Evolutionary conservation across 2,797 vertebrate genomes (phyloP).

Genomic region (Corythornis leucogaster): DNA sequence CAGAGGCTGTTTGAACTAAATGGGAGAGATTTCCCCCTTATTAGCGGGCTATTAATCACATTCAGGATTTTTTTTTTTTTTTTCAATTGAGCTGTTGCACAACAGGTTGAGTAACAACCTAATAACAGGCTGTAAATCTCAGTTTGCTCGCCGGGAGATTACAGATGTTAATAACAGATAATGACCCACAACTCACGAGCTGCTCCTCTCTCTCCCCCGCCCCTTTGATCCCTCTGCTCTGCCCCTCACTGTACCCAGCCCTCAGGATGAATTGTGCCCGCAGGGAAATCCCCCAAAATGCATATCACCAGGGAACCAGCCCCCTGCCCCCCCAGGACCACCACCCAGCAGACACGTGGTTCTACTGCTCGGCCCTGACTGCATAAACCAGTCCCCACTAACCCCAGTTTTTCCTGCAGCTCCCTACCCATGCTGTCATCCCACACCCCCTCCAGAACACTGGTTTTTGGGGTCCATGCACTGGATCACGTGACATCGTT

Average conservation of each 20-base stretch:
- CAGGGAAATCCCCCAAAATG: background rate
- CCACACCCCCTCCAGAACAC: rapidly evolving
- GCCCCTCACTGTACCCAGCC: background rate
- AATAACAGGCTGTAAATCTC: slow-evolving; percentile 72
- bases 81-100: slow-evolving; percentile 57
- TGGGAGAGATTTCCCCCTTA: slow-evolving; percentile 67
- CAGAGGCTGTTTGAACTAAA: slow-evolving; percentile 47
- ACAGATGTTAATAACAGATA: slow-evolving; percentile 74
- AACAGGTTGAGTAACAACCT: slow-evolving; percentile 70
- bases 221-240: slow-evolving; percentile 53
- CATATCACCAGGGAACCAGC: background rate
- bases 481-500: rapidly evolving
- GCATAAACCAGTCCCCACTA: background rate
- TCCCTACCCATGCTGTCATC: background rate
- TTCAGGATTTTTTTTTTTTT: slow-evolving; percentile 1
- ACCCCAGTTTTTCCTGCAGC: background rate
- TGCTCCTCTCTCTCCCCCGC: slow-evolving; percentile 22
- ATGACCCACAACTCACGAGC: slow-evolving; percentile 64
- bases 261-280: background rate
- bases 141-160: slow-evolving; percentile 69
- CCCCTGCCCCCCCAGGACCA: background rate
- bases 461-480: rapidly evolving
- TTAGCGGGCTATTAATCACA: slow-evolving; percentile 65
- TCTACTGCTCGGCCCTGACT: background rate
- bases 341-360: background rate